Evolutionary conservation across 2,888 invertebrate species (phyloP), one percentile per base, ranked within the genome.

Genomic region (Thereva nobilitata): DNA sequence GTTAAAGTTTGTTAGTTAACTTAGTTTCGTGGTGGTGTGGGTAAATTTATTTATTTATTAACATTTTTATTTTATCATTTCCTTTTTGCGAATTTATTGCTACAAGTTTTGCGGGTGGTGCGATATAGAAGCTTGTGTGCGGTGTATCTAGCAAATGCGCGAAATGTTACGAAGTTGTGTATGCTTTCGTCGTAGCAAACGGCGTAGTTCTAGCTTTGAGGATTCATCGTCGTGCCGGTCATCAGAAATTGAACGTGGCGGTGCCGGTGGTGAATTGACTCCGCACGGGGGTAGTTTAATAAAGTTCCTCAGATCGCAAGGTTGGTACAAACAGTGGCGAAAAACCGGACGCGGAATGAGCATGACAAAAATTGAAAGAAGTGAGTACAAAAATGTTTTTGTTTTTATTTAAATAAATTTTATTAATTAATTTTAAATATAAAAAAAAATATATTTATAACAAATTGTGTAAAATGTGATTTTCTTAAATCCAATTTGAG

Each of bases 301-400:
- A 67, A 80, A 79, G 72, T 72, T 80, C 53, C 76, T 81, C 38
- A 76, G 78, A 76, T 87, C 73, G 84, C 87, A 73, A 80, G 84
- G 78, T 83, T 85, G 89, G 75, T 83, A 89, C 72, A 85, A 85
- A 73, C 87, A 88, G 75, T 89, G 89, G 84, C 84, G 87, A 69
- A 85, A 87, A 72, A 80, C 83, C 71, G 86, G 87, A 72, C 87
- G 89, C 72, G 78, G 77, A 68, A 86, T 88, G 79, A 89, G 88
- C 81, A 90, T 90, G 88, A 88, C 89, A 34, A 89, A 89, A 78
- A 86, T 89, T 67, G 90, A 90, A 81, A 85, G 89, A 83, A 89
- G 90, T 90, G 80, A 88, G 87, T 85, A 73, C 4, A 35, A 66
- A 40, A 53, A 37, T 23, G n/a, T n/a, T n/a, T n/a, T n/a, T n/a